Evolutionary conservation across 2,797 vertebrate genomes (phyloP), one percentile per base, ranked within the genome.

Genomic region (Eidolon dupreanum): DNA sequence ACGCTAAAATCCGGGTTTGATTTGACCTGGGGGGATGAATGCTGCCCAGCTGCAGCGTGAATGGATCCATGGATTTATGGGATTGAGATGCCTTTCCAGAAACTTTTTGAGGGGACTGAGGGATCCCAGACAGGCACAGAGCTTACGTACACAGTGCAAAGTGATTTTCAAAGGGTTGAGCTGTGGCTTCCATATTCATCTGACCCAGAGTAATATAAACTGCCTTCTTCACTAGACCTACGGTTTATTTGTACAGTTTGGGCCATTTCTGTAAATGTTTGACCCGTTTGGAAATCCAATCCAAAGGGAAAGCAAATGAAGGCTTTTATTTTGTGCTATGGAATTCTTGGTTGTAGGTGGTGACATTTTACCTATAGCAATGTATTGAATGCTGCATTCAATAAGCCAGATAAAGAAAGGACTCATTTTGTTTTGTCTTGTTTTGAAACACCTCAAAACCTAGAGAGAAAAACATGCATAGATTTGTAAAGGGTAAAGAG

Each of bases 211-310:
- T 94, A 95, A 94, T 94, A 91, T 97, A 96, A 97, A 96, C 97
- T 31, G 70, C 88, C 74, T 90, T 41, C 86, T 70, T 93, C 71
- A 8, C 70, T 22, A 79, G 95, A 79, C 93, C 87, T 15, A 38
- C 3, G 66, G 97, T 97, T 97, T 97, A 97, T 97, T 97, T 97
- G 97, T 97, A 95, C 94, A 96, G 89, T 98, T 96, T 96, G 93
- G 91, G 88, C 90, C 96, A 81, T 97, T 97, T 95, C 96, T 98
- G 94, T 96, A 93, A 95, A 96, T 79, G 95, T 97, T 90, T 96
- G 96, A 90, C 95, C 96, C 91, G 0, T 94, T 96, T 96, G 81
- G 97, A 97, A 98, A 97, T 66, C 92, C 92, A 97, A 97, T 83
- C 96, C 95, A 87, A 57, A 85, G 93, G 93, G 71, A 88, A 92